These are phyloP conservation scores for Megalonaias nervosa DNA, from an alignment of 1,140 invertebrate genomes.

Conservation along the genomic window DNA sequence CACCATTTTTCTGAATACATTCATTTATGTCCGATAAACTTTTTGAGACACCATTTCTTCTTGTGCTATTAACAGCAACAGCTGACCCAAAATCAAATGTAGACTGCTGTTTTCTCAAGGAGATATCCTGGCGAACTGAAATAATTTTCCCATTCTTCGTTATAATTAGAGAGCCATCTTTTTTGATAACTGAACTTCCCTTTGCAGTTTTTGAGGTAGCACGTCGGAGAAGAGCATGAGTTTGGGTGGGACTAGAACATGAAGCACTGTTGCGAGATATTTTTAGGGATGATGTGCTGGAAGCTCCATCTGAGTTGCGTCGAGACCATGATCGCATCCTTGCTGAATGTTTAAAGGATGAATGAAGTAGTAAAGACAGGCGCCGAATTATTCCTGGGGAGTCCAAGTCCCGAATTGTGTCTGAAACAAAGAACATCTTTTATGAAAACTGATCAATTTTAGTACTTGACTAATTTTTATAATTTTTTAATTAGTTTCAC, in stretches of 20 bases:
- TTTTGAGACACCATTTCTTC: slow-evolving; percentile 17
- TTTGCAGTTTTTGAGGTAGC: slow-evolving; percentile 50
- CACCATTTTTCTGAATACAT: slow-evolving; percentile 3
- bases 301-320: slow-evolving; percentile 26
- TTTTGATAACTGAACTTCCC: slow-evolving; percentile 59
- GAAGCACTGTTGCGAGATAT: slow-evolving; percentile 4
- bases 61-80: slow-evolving; percentile 18
- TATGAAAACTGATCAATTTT: not conserved
- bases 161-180: slow-evolving; percentile 61
- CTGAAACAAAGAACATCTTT: slow-evolving; percentile 21
- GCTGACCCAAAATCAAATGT: slow-evolving; percentile 29
- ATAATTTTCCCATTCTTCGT: slow-evolving; percentile 67
- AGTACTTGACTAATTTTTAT: not conserved
- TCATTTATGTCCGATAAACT: slow-evolving; percentile 22
- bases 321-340: slow-evolving; percentile 8
- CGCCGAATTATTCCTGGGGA: slow-evolving; percentile 28
- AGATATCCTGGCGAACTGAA: slow-evolving; percentile 49
- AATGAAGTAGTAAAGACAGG: slow-evolving; percentile 26
- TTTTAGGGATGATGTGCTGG: slow-evolving; percentile 14
- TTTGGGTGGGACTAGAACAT: slow-evolving; percentile 26
- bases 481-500: not conserved
- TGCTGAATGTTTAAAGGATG: slow-evolving; percentile 28
- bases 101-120: slow-evolving; percentile 26
- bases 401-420: slow-evolving; percentile 35
- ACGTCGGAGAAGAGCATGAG: slow-evolving; percentile 29